Percentiles rank a stretch among this genome's conserved stretches.
These are phyloP conservation scores for Hippocampus guttulatus DNA, from an alignment of 2,113 vertebrate genomes.

Conservation along the genomic window DNA sequence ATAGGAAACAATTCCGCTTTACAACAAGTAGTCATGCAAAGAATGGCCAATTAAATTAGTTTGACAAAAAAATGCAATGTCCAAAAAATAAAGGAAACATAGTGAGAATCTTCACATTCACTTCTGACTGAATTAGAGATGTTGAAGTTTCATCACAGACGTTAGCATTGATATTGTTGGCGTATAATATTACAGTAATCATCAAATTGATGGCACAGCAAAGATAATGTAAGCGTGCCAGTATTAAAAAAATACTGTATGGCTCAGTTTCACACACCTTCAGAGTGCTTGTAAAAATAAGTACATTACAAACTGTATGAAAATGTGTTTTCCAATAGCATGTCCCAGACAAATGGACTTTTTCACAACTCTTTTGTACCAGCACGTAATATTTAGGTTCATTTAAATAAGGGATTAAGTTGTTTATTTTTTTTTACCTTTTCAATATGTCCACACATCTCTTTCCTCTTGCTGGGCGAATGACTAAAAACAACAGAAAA, in stretches of 20 bases:
- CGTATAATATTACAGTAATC: neutral
- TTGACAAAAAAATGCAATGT: neutral
- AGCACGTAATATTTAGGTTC: neutral
- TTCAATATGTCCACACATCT: slow-evolving; percentile 9
- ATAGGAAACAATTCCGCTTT: neutral
- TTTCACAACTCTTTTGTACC: neutral
- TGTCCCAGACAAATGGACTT: neutral
- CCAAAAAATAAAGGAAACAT: too few species aligned
- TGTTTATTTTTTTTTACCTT: neutral
- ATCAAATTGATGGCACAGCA: neutral
- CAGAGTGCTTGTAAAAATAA: slow-evolving; percentile 7
- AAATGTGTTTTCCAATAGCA: neutral
- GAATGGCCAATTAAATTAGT: neutral
- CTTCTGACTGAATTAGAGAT: slow-evolving; percentile 1
- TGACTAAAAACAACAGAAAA: slow-evolving; percentile 10
- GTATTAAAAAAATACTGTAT: neutral
- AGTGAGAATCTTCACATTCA: neutral
- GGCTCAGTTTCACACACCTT: neutral
- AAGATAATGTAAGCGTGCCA: neutral
- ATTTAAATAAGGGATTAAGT: neutral
- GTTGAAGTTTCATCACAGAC: neutral
- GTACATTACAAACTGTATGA: neutral
- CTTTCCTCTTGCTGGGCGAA: slow-evolving; percentile 12
- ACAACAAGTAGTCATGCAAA: neutral
- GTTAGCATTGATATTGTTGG: too few species aligned